Evolutionary conservation across 2,113 vertebrate genomes (phyloP).

Genomic region (Saiga tatarica): DNA sequence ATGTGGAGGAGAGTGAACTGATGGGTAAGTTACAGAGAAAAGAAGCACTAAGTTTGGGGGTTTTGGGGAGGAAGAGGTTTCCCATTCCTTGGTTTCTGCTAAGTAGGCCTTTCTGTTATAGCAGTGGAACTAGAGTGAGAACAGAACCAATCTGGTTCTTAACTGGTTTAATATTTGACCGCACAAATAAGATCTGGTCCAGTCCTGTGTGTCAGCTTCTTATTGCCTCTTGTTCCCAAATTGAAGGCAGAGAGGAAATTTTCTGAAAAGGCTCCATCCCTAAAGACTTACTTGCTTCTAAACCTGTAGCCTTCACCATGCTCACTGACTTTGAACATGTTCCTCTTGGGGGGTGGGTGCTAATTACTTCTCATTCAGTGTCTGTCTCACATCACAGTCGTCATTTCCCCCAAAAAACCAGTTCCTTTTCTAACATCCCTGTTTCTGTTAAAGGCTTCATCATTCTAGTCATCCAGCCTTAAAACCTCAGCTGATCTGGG

Average conservation of each 20-base stretch:
- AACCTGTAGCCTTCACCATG: neutral
- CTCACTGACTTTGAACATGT: neutral
- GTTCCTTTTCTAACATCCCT: slow-evolving; percentile 64
- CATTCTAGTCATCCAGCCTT: slow-evolving; percentile 11
- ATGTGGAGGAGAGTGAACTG: neutral
- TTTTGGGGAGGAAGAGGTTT: fast-evolving
- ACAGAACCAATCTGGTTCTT: neutral
- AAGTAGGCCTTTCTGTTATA: neutral
- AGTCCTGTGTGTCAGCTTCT: neutral
- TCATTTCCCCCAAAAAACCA: slow-evolving; percentile 18
- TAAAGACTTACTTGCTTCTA: neutral
- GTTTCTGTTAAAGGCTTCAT: slow-evolving; percentile 25
- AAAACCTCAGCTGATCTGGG: slow-evolving; percentile 31
- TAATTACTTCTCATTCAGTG: slow-evolving; percentile 27
- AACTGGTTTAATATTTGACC: neutral
- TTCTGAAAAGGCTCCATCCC: neutral
- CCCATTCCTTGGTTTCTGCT: neutral
- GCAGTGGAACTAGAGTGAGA: neutral
- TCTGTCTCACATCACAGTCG: slow-evolving; percentile 34
- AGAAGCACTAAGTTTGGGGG: neutral
- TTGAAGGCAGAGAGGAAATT: neutral
- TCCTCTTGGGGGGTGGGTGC: neutral
- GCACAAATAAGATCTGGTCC: neutral
- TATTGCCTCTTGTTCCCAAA: neutral
- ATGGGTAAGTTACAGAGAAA: neutral